Conservation (phyloP, 37 sponge, comb jelly and placozoan species). For the Diacarnus erythraeanus region DNA sequence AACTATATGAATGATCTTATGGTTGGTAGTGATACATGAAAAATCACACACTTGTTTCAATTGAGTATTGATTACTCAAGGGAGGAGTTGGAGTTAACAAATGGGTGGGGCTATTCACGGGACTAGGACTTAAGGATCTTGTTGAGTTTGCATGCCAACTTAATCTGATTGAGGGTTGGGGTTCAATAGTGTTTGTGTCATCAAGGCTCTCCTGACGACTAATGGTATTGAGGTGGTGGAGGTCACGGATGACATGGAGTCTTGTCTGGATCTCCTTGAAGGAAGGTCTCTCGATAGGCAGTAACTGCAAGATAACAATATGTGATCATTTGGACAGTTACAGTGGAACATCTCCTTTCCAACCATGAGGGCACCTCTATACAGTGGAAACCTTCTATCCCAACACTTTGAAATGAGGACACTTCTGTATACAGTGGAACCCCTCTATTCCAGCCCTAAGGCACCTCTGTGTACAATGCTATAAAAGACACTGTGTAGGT, state of each 20-base stretch:
- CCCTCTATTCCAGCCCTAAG: too few relatives aligned
- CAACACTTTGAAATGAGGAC: too few relatives aligned
- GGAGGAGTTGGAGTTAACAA: neutral
- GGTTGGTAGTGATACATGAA: neutral
- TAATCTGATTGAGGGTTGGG: slow-evolving; percentile 14
- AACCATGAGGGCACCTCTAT: too few relatives aligned
- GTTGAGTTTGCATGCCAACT: neutral
- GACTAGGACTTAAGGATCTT: neutral
- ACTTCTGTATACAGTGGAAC: too few relatives aligned
- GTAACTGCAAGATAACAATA: slow-evolving; percentile 16
- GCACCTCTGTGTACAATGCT: too few relatives aligned
- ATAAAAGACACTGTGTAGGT: too few relatives aligned
- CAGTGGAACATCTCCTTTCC: too few relatives aligned
- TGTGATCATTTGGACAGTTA: too few relatives aligned
- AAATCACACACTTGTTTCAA: neutral
- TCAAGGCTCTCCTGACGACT: neutral
- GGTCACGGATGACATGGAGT: slow-evolving; percentile 9
- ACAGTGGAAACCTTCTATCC: too few relatives aligned
- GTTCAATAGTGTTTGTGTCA: neutral
- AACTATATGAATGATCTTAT: neutral
- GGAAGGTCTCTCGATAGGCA: slow-evolving; percentile 55
- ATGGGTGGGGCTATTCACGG: neutral
- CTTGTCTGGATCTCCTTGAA: slow-evolving; percentile 27
- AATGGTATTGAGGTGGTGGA: neutral
- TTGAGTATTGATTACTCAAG: neutral